Conservation (phyloP, 2,888 invertebrate species). For the Amphiduros pacificus region DNA sequence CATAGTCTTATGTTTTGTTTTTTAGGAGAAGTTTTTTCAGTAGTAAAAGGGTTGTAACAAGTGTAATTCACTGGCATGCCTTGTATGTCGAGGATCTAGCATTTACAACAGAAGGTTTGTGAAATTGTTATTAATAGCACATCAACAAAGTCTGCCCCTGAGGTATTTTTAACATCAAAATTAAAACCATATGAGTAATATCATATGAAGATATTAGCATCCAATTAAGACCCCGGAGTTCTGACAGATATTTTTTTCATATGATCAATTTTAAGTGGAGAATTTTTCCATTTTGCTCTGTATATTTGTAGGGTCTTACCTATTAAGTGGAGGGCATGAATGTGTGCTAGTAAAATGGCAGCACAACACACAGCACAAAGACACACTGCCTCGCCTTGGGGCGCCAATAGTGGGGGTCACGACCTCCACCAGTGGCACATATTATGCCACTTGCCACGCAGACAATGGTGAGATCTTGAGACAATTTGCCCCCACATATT, state of each 20-base stretch:
- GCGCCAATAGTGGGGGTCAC: conserved; percentile 70
- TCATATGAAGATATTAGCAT: no score
- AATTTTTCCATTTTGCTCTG: not conserved
- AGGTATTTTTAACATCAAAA: no score
- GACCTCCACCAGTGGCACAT: conserved; percentile 68
- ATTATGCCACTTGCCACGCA: conserved; percentile 69
- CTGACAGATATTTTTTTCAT: not conserved
- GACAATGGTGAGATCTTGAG: conserved; percentile 69
- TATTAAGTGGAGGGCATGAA: conserved; percentile 79
- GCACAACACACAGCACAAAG: conserved; percentile 41
- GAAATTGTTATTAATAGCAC: no score
- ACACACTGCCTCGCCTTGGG: conserved; percentile 73
- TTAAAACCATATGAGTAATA: no score
- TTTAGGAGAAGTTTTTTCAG: conserved; percentile 42
- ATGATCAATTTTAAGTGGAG: not conserved
- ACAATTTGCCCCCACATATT: no score
- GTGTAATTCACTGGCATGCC: conserved; percentile 68
- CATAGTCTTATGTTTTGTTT: no score
- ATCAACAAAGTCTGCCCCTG: no score
- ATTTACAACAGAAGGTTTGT: conserved; percentile 69
- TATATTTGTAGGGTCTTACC: conserved; percentile 65
- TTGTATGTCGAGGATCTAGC: conserved; percentile 70
- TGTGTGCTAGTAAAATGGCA: conserved; percentile 78
- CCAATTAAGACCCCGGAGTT: no score
- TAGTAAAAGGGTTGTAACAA: conserved; percentile 13